A percentile compares a stretch with the other conserved stretches of the same genome.
Evolutionary conservation across 1,140 invertebrate species (phyloP).

Genomic region (Littorina saxatilis): DNA sequence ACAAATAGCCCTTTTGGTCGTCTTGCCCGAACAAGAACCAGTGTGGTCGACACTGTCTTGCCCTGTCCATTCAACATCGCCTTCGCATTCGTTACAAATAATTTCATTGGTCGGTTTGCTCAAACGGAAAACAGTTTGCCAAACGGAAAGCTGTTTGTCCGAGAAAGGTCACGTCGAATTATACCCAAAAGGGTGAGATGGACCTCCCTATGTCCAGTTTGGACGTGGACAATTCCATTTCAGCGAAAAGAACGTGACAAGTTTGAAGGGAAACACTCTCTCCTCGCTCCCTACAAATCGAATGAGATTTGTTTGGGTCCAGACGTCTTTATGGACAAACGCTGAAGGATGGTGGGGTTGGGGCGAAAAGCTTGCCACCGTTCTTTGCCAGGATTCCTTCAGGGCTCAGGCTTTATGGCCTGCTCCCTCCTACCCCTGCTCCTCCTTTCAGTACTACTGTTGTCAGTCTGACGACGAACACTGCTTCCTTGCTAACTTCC

Average conservation of each 20-base stretch:
- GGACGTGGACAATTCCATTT: constrained; percentile 10
- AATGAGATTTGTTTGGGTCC: constrained; percentile 22
- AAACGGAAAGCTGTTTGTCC: constrained; percentile 14
- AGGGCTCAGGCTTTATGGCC: not conserved
- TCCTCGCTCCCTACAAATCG: constrained; percentile 10
- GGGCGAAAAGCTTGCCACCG: not conserved
- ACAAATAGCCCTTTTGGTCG: too few relatives aligned
- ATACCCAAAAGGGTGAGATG: not conserved
- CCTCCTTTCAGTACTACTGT: too few relatives aligned
- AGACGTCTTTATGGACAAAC: not conserved
- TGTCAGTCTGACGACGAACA: too few relatives aligned
- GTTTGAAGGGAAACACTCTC: not conserved
- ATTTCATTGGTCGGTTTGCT: constrained; percentile 21
- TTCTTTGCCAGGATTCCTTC: not conserved
- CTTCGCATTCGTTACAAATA: not conserved
- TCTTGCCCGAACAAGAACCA: too few relatives aligned
- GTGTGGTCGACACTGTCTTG: not conserved
- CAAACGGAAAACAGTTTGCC: constrained; percentile 17
- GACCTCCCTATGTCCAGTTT: not conserved
- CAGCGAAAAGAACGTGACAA: not conserved
- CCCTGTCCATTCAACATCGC: not conserved
- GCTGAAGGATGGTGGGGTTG: not conserved
- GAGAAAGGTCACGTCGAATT: not conserved
- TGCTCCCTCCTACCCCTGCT: not conserved
- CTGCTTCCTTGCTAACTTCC: too few relatives aligned